Conservation (phyloP, 2,113 vertebrate genomes). For the Anhinga anhinga region DNA sequence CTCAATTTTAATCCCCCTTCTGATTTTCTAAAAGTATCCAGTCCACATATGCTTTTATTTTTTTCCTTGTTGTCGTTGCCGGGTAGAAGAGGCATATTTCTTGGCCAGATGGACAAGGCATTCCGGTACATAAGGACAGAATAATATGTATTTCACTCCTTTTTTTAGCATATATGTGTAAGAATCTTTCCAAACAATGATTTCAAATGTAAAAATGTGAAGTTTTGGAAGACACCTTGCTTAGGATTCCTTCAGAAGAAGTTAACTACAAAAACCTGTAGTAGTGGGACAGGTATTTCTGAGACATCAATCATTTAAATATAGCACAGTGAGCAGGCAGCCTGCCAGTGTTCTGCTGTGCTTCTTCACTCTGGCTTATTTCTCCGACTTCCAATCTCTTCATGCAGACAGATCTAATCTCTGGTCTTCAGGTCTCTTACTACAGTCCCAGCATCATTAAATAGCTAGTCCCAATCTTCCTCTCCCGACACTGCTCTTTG, state of each 20-base stretch:
- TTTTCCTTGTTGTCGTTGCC: background rate
- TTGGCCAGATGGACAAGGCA: background rate
- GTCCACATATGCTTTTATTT: background rate
- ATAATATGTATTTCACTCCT: background rate
- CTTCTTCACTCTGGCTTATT: background rate
- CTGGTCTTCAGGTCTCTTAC: background rate
- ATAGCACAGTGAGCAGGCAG: background rate
- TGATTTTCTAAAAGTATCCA: background rate
- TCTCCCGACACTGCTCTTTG: background rate
- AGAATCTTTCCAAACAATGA: background rate
- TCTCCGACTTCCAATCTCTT: background rate
- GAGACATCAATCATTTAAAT: background rate
- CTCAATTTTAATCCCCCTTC: background rate
- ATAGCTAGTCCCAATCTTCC: background rate
- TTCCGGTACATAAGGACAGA: background rate
- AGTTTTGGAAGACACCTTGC: background rate
- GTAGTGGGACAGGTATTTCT: background rate
- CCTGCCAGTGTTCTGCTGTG: background rate
- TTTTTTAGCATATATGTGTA: background rate
- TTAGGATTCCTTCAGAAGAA: background rate
- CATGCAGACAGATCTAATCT: background rate
- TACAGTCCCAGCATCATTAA: background rate
- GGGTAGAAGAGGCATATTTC: background rate
- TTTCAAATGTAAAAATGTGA: background rate
- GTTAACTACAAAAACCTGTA: background rate